Conservation (phyloP, 2,888 invertebrate species). For the Drosophila atripex region DNA sequence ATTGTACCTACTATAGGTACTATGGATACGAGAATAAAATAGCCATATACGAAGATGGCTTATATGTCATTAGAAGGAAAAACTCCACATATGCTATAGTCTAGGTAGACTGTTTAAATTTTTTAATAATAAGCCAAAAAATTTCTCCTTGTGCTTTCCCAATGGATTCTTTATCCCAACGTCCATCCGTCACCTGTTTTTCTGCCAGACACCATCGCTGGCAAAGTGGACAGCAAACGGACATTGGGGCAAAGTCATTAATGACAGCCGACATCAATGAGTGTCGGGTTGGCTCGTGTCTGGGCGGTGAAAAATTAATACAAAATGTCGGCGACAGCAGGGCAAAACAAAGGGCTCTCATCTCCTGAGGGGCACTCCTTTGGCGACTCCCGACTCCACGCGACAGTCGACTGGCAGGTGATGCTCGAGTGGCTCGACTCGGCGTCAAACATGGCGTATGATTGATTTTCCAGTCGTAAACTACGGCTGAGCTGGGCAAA, state of each 20-base stretch:
- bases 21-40: neutral
- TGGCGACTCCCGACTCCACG: neutral
- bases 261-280: constrained; percentile 75
- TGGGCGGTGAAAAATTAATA: constrained; percentile 70
- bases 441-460: constrained; percentile 70
- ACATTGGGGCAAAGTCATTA: constrained; percentile 57
- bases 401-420: constrained; percentile 37
- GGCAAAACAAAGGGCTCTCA: constrained; percentile 13
- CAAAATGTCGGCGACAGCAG: constrained; percentile 43
- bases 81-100: neutral
- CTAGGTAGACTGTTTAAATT: neutral
- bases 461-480: constrained; percentile 73
- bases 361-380: neutral
- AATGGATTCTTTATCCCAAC: constrained; percentile 12
- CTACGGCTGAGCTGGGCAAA: constrained; percentile 48
- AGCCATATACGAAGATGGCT: neutral
- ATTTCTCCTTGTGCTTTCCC: constrained; percentile 19
- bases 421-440: constrained; percentile 29
- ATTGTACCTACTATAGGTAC: neutral
- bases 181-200: constrained; percentile 19
- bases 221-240: constrained; percentile 58
- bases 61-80: neutral
- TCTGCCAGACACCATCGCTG: constrained; percentile 27
- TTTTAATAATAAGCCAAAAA: neutral
- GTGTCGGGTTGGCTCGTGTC: constrained; percentile 57